Evolutionary conservation across 2,797 vertebrate genomes (phyloP).

Genomic region (Neosilurus hyrtlii): DNA sequence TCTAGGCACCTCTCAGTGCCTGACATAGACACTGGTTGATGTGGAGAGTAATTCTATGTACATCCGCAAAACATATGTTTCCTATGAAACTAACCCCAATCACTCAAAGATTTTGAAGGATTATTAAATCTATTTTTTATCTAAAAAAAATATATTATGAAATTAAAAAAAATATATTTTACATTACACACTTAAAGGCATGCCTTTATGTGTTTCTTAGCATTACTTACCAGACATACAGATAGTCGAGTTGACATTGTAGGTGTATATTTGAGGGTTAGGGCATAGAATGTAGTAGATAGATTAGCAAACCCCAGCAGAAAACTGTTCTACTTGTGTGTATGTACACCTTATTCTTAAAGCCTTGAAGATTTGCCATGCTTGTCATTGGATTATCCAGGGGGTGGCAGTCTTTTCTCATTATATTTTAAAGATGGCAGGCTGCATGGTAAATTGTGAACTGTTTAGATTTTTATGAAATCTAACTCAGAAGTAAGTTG

Average conservation of each 20-base stretch:
- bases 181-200: background rate
- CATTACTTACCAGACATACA: background rate
- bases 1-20: background rate
- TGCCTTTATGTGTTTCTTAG: background rate
- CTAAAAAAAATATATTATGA: background rate
- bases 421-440: slow-evolving; percentile 9
- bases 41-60: background rate
- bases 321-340: background rate
- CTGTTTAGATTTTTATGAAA: background rate
- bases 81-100: background rate
- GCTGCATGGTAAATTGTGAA: background rate
- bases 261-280: background rate
- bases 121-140: background rate
- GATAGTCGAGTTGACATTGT: background rate
- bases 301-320: background rate
- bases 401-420: slow-evolving; percentile 71
- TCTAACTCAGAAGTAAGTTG: background rate
- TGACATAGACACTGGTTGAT: background rate
- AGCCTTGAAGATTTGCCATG: background rate
- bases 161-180: background rate
- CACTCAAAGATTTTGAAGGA: slow-evolving; percentile 15
- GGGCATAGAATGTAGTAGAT: background rate
- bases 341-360: background rate
- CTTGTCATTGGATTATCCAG: slow-evolving; percentile 55
- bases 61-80: background rate